These are phyloP conservation scores for Dryobota labecula DNA, from an alignment of 2,888 invertebrate species.

Conservation along the genomic window DNA sequence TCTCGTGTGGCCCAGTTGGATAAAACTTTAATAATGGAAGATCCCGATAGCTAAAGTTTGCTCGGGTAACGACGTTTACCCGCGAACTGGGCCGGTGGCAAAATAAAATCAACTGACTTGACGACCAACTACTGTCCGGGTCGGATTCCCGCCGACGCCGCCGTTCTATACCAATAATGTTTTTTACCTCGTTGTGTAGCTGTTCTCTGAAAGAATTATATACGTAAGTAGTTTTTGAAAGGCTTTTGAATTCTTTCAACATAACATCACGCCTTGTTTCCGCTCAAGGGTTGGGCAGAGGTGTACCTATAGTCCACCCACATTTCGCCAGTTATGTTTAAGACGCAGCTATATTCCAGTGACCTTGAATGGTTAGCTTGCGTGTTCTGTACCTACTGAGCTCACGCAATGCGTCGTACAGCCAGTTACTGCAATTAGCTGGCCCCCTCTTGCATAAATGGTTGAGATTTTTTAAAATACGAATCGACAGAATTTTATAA, in stretches of 20 bases:
- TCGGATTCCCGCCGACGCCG: conserved; percentile 41
- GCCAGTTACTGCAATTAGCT: no score
- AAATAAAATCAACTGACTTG: conserved; percentile 78
- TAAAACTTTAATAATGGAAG: conserved; percentile 85
- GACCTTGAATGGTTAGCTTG: no score
- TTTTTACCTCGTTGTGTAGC: conserved; percentile 40
- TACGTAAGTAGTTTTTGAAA: conserved; percentile 19
- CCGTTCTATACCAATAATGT: conserved; percentile 56
- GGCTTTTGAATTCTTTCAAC: conserved; percentile 17
- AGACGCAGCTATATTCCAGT: no score
- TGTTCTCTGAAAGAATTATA: conserved; percentile 25
- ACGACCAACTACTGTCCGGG: conserved; percentile 64
- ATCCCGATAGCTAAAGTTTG: conserved; percentile 81
- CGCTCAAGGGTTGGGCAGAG: no score
- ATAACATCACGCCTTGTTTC: no score
- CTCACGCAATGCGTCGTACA: no score
- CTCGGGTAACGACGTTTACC: conserved; percentile 74
- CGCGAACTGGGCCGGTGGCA: conserved; percentile 75
- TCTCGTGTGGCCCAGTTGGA: conserved; percentile 75
- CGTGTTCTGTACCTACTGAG: no score
- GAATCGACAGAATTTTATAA: no score
- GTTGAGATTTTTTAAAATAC: no score
- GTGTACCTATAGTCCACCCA: no score
- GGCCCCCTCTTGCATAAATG: no score
- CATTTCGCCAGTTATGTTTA: no score